A percentile compares a stretch with the other conserved stretches of the same genome.
These are phyloP conservation scores for Caenorhabditis briggsae DNA, from an alignment of 1,140 invertebrate genomes.

Conservation along the genomic window DNA sequence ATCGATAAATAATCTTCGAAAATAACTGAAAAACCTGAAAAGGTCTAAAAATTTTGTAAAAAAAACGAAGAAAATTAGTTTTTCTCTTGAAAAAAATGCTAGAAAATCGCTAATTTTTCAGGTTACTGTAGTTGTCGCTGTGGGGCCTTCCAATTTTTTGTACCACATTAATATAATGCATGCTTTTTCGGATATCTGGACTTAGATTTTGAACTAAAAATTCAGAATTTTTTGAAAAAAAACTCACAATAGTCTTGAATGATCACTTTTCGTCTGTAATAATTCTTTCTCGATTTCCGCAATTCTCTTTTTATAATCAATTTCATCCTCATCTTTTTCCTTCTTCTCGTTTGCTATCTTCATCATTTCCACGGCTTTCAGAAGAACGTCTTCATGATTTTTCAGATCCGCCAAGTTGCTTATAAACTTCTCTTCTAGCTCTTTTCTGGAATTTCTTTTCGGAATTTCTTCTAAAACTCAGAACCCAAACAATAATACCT, in stretches of 20 bases:
- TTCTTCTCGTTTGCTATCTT: conserved; percentile 25
- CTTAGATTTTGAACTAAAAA: no score
- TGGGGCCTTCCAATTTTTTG: no score
- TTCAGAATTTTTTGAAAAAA: neutral
- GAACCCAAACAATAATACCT: neutral
- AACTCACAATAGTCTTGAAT: conserved; percentile 14
- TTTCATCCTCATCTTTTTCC: neutral
- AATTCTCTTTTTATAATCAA: conserved; percentile 41
- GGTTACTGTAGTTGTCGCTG: no score
- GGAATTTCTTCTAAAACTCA: no score
- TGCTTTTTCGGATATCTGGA: no score
- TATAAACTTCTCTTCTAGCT: conserved; percentile 14
- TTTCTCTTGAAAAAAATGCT: no score
- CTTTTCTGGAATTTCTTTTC: conserved; percentile 14
- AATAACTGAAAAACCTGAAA: no score
- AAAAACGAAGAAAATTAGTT: no score
- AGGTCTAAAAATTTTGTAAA: no score
- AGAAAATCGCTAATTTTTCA: no score
- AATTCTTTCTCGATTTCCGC: conserved; percentile 41
- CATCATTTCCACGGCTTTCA: conserved; percentile 47
- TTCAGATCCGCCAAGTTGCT: conserved; percentile 20
- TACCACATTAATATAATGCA: no score
- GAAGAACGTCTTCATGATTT: conserved; percentile 28
- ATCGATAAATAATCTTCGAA: no score
- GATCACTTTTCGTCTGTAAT: conserved; percentile 12